A percentile compares a stretch with the other conserved stretches of the same genome.
Conservation (phyloP, 2,888 invertebrate genomes). For the Epiblema foenella region DNA sequence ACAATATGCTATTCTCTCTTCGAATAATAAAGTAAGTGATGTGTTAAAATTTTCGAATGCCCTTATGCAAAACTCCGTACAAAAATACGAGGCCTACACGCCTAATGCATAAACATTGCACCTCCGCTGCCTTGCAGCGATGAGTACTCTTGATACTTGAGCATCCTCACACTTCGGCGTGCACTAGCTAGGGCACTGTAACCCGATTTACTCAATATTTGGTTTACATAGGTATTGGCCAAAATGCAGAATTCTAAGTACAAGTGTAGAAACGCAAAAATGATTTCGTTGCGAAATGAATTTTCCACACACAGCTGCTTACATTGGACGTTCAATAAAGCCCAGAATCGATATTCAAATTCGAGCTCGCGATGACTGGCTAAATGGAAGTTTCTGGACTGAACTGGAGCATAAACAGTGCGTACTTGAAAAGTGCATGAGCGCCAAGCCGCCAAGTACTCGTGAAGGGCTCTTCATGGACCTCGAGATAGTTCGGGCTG, state of each 20-base stretch:
- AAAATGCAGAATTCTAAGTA: constrained; percentile 8
- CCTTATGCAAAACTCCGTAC: constrained; percentile 55
- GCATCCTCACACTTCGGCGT: constrained; percentile 56
- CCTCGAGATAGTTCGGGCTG: constrained; percentile 69
- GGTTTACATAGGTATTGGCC: neutral
- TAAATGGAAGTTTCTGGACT: constrained; percentile 61
- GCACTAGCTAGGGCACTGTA: constrained; percentile 49
- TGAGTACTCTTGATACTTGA: constrained; percentile 65
- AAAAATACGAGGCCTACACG: constrained; percentile 56
- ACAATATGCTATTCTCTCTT: too few relatives aligned
- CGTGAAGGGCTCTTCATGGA: constrained; percentile 64
- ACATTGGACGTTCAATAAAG: constrained; percentile 35
- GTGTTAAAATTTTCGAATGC: constrained; percentile 51
- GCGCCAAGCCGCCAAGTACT: constrained; percentile 68
- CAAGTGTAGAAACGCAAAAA: constrained; percentile 20
- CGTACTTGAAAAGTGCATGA: constrained; percentile 79
- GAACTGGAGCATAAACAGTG: constrained; percentile 78
- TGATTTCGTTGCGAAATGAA: constrained; percentile 27
- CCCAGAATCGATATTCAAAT: constrained; percentile 55
- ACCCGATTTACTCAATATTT: constrained; percentile 13
- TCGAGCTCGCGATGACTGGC: constrained; percentile 57
- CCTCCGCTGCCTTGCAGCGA: constrained; percentile 54
- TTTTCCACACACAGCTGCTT: constrained; percentile 36
- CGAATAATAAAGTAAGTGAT: constrained; percentile 6
- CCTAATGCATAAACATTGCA: constrained; percentile 68